Evolutionary conservation across 1,140 invertebrate species (phyloP), one percentile per base, ranked within the genome.

Genomic region (Akabosia matsudoensis): DNA sequence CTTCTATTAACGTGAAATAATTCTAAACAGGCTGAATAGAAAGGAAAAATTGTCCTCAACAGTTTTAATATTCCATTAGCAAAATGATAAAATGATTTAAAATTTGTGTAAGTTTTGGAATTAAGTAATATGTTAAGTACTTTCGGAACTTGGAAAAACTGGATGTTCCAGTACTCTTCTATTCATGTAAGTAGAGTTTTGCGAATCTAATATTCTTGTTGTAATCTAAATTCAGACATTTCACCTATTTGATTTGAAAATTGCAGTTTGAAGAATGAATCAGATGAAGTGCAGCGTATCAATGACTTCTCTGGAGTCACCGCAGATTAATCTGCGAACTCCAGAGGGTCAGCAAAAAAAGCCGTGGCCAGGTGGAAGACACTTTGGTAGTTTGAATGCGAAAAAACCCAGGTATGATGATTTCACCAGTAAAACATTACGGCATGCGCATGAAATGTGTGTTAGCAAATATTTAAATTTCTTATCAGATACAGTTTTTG

Each of bases 261-360:
- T 61, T 77, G 18, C 56, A 77, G 76, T 77, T 77, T 34, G 26
- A 33, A 79, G 37, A 79, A 79, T 79, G 78, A 79, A 79, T 77
- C 78, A 77, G 75, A 79, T 79, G 78, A 79, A 75, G 78, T 76
- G 75, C 33, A 79, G 78, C 70, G 33, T 37, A 34, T 79, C 78
- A 24, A 79, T 79, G 78, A 37, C 78, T 24, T 76, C 78, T 33
- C 34, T 79, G 72, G 75, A 74, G 52, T 74, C 73, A 33, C 73
- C 67, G 30, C 52, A 51, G 24, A 79, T 74, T 34, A 34, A 73
- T 33, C 72, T 76, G 54, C 73, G 54, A 72, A 79, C 78, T 72
- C 78, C 78, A 31, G 78, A 79, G 72, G 54, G 73, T 70, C 64
- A 34, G 4, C 76, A 79, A 54, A 45, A 33, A 22, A 76, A 76